Evolutionary conservation across 37 sponge, comb jelly and placozoan genomes (phyloP).

Genomic region (Tethya wilhelma): DNA sequence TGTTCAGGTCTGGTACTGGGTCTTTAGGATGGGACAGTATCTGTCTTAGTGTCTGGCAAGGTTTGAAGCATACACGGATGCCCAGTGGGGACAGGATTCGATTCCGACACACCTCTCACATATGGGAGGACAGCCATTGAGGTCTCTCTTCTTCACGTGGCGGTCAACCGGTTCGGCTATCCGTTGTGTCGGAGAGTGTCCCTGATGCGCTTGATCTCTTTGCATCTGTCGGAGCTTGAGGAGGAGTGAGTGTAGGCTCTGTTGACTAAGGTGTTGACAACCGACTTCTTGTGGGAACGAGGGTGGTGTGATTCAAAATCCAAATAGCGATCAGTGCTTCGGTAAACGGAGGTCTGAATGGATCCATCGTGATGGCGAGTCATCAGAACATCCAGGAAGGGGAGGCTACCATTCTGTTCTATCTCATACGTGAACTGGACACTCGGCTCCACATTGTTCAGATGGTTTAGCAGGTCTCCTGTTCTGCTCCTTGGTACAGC

Average conservation of each 20-base stretch:
- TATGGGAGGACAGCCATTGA: no score
- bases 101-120: neutral
- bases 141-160: no score
- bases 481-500: no score
- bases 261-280: neutral
- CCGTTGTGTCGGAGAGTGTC: no score
- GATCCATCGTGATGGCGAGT: neutral
- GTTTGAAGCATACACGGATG: neutral
- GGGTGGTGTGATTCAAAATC: no score
- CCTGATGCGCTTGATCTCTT: no score
- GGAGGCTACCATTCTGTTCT: neutral
- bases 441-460: neutral
- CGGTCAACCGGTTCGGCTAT: no score
- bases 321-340: neutral
- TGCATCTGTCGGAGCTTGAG: no score
- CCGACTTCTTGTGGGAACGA: neutral
- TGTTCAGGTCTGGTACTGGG: neutral
- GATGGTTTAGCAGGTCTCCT: no score
- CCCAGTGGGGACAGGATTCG: slow-evolving; percentile 7
- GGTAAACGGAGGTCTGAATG: neutral
- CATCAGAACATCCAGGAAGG: neutral
- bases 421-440: neutral
- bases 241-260: no score
- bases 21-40: slow-evolving; percentile 10
- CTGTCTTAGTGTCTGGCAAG: neutral